Conservation (phyloP, 2,888 invertebrate genomes). For the Clivina fossor region DNA sequence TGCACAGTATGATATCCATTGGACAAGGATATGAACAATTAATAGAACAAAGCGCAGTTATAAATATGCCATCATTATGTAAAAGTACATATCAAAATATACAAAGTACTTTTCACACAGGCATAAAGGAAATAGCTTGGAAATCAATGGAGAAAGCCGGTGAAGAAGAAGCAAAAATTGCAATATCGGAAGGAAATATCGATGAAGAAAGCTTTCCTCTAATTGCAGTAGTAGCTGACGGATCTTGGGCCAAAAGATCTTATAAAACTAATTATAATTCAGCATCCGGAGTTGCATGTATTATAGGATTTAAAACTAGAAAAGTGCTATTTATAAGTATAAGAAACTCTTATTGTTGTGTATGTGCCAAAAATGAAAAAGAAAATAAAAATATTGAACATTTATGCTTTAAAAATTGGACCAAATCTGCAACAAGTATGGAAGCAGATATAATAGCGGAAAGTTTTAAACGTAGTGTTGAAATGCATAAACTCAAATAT, state of each 20-base stretch:
- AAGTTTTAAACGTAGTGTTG: constrained; percentile 22
- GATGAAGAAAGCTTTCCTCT: constrained; percentile 6
- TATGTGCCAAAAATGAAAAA: constrained; percentile 3
- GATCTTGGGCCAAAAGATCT: constrained; percentile 28
- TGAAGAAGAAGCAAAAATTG: constrained; percentile 1
- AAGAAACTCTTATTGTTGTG: constrained; percentile 23
- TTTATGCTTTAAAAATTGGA: constrained; percentile 24
- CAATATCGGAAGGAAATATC: not conserved
- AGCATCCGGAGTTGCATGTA: constrained; percentile 28
- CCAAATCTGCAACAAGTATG: constrained; percentile 21
- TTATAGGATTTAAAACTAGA: constrained; percentile 17
- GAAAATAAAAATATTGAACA: not conserved
- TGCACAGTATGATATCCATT: not conserved
- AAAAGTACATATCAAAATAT: not conserved
- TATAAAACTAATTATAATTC: constrained; percentile 31
- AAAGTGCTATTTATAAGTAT: constrained; percentile 21
- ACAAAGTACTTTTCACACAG: not conserved
- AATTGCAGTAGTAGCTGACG: constrained; percentile 31
- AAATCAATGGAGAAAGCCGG: constrained; percentile 3
- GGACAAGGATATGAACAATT: constrained; percentile 1
- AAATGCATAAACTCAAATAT: constrained; percentile 24
- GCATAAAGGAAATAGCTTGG: not conserved
- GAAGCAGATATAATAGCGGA: constrained; percentile 25
- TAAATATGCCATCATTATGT: constrained; percentile 1
- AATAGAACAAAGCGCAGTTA: not conserved